Percentiles rank a stretch among this genome's conserved stretches.
These are phyloP conservation scores for Caenorhabditis sulstoni DNA, from an alignment of 2,888 invertebrate species.

Conservation along the genomic window DNA sequence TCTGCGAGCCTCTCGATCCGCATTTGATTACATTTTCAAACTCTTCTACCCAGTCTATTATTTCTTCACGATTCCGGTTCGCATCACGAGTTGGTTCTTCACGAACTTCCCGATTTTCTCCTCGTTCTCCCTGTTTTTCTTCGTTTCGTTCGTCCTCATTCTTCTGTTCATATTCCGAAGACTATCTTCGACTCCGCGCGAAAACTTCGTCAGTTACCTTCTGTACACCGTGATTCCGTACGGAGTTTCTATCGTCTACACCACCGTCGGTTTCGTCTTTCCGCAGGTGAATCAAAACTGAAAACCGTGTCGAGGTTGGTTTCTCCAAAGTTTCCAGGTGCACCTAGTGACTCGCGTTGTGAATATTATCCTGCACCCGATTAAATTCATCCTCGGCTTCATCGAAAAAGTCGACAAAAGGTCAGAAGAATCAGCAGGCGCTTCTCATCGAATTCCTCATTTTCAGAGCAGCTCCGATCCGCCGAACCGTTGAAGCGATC, in stretches of 20 bases:
- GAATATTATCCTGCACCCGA: constrained; percentile 57
- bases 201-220: constrained; percentile 57
- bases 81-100: constrained; percentile 50
- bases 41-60: constrained; percentile 51
- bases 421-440: constrained; percentile 20
- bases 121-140: constrained; percentile 50
- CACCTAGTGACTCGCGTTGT: constrained; percentile 38
- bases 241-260: constrained; percentile 60
- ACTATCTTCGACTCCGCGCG: constrained; percentile 41
- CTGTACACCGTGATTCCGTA: constrained; percentile 65
- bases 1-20: constrained; percentile 34
- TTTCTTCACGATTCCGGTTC: constrained; percentile 47
- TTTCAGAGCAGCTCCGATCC: constrained; percentile 61
- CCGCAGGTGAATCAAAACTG: constrained; percentile 47
- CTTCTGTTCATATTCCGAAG: constrained; percentile 44
- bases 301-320: background rate
- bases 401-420: constrained; percentile 60
- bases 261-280: constrained; percentile 55
- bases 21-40: constrained; percentile 44
- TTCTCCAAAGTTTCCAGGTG: constrained; percentile 38
- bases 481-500: constrained; percentile 62
- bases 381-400: constrained; percentile 60
- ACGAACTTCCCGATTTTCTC: constrained; percentile 54
- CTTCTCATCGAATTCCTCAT: background rate
- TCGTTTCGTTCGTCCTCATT: constrained; percentile 38